These are phyloP conservation scores for Archips crataeganus DNA, from an alignment of 2,888 invertebrate genomes.

Conservation along the genomic window DNA sequence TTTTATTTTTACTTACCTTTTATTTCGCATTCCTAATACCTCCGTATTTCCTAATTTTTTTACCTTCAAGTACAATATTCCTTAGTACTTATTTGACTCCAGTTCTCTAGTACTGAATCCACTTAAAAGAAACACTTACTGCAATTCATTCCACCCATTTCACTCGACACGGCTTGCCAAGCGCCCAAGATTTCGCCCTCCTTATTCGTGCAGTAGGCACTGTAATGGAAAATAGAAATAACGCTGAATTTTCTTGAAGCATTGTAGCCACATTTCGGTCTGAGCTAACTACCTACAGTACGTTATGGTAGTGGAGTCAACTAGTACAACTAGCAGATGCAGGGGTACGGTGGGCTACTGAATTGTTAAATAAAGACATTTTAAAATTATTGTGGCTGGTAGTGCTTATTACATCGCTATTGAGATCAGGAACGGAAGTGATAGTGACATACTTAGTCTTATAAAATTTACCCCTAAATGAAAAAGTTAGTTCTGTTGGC, in stretches of 20 bases:
- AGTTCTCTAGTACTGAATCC: background rate
- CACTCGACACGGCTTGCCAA: constrained; percentile 75
- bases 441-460: too few species aligned
- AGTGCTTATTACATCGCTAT: too few species aligned
- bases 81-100: background rate
- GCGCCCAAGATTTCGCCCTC: constrained; percentile 84
- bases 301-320: constrained; percentile 24
- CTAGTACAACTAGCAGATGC: background rate
- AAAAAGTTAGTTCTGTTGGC: too few species aligned
- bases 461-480: too few species aligned
- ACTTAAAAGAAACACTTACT: constrained; percentile 78
- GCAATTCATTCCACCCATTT: constrained; percentile 81
- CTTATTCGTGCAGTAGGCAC: constrained; percentile 87
- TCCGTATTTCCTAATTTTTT: too few species aligned
- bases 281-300: constrained; percentile 1
- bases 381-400: too few species aligned
- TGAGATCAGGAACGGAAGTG: too few species aligned
- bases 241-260: constrained; percentile 35
- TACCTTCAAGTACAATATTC: too few species aligned
- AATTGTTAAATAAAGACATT: background rate
- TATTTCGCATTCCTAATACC: too few species aligned
- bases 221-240: constrained; percentile 57
- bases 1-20: too few species aligned
- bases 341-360: background rate
- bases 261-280: constrained; percentile 27